phyloP scores from a whole-genome alignment of 2,888 invertebrate species.

The Bugula neritina region DNA sequence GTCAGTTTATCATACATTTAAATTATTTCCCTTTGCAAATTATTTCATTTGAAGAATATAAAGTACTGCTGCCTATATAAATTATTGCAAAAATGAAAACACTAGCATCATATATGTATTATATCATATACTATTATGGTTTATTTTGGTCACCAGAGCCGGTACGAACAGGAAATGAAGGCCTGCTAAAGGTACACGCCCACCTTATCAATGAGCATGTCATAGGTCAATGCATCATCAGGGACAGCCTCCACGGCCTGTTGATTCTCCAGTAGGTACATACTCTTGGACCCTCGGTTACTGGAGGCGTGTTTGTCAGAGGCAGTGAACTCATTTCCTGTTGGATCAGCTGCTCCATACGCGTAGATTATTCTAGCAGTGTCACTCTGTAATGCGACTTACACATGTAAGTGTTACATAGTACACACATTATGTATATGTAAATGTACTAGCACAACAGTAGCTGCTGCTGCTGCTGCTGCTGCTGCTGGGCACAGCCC shows the following conservation, averaged over 20 bases:
- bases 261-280: constrained; percentile 1
- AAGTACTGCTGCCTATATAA: too few relatives aligned
- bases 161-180: not conserved
- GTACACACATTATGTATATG: not conserved
- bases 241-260: not conserved
- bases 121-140: too few relatives aligned
- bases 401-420: not conserved
- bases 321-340: not conserved
- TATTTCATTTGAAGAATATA: too few relatives aligned
- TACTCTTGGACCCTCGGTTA: not conserved
- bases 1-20: too few relatives aligned
- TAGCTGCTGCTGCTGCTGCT: too few relatives aligned
- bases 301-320: not conserved
- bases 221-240: not conserved
- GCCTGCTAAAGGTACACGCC: not conserved
- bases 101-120: too few relatives aligned
- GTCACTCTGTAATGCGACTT: not conserved
- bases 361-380: constrained; percentile 23
- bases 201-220: not conserved
- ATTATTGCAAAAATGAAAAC: too few relatives aligned
- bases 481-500: too few relatives aligned
- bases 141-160: too few relatives aligned
- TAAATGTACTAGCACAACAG: not conserved
- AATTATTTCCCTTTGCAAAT: too few relatives aligned
- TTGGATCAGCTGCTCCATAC: constrained; percentile 18